Evolutionary conservation across 2,888 invertebrate genomes (phyloP), one percentile per base, ranked within the genome.

Genomic region (Cerceris rybyensis): DNA sequence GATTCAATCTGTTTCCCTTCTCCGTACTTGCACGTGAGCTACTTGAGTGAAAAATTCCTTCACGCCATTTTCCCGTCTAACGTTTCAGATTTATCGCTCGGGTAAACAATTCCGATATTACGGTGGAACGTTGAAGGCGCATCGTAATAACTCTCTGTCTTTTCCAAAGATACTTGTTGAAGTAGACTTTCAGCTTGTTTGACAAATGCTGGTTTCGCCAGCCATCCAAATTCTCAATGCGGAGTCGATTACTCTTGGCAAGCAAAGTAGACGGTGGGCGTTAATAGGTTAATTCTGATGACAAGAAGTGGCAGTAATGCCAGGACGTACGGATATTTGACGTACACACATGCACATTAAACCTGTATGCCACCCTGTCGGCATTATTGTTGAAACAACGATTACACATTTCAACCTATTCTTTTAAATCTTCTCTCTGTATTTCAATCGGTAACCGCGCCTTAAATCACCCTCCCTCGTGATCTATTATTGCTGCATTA

Each of bases 271-370:
- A 63, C 74, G 72, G 85, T 84, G 85, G 85, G 84, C 85, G 85
- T 85, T 85, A 85, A 85, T 85, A 71, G 84, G 82, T 85, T 85
- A 85, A 85, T 85, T 85, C 66, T 52, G 84, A 82, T 84, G 85
- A 85, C 85, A 82, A 82, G 85, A 63, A 68, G 70, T 61, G 60
- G 68, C 76, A 72, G 79, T 81, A 83, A 83, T 83, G 85, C 82
- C 85, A 85, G 73, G 72, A 73, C 76, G 58, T 61, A 57, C 55
- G 69, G 63, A 72, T 58, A 61, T 57, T 64, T 72, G 64, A 78
- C 65, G 61, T 57, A n/a, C 46, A 50, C 50, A n/a, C 13, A 9
- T 6, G n/a, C 11, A 11, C n/a, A 50, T 50, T 9, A 2, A 50
- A 28, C 28, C 1, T 28, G 28, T 28, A 4, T 28, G 28, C 2